Conservation (phyloP, 2,888 invertebrate species). For the Sphecodes monilicornis region DNA sequence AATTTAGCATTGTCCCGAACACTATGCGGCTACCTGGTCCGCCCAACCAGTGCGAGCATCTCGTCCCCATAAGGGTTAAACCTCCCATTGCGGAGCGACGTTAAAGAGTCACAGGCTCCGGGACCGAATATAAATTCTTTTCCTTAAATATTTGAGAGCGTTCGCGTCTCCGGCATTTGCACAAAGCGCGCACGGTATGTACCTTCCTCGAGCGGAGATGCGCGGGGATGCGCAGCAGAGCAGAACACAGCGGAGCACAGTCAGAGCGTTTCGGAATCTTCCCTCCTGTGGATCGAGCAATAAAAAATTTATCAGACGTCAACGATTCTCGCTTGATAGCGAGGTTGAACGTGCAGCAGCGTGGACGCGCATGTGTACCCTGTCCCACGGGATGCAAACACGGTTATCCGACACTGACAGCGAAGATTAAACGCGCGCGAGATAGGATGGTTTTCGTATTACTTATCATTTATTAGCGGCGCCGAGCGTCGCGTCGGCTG, state of each 20-base stretch:
- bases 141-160: conserved; percentile 70
- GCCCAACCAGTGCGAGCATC: too few species aligned
- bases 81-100: background rate
- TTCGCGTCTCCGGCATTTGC: background rate
- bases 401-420: conserved; percentile 8
- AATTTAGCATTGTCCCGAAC: too few species aligned
- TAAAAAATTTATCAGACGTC: conserved; percentile 55
- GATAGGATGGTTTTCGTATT: background rate
- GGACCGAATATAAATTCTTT: conserved; percentile 28
- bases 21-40: too few species aligned
- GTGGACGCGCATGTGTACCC: conserved; percentile 5
- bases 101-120: background rate
- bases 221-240: too few species aligned
- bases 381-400: conserved; percentile 33
- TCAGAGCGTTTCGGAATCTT: background rate
- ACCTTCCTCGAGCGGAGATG: too few species aligned
- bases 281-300: background rate
- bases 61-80: too few species aligned
- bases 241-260: background rate
- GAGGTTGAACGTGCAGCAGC: conserved; percentile 11
- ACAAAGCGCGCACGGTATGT: conserved; percentile 39
- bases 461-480: background rate
- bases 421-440: background rate
- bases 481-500: background rate
- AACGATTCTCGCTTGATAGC: conserved; percentile 26